Base-by-base conservation (phyloP, 2,888 invertebrate species). In the Ctenicera cuprea region DNA sequence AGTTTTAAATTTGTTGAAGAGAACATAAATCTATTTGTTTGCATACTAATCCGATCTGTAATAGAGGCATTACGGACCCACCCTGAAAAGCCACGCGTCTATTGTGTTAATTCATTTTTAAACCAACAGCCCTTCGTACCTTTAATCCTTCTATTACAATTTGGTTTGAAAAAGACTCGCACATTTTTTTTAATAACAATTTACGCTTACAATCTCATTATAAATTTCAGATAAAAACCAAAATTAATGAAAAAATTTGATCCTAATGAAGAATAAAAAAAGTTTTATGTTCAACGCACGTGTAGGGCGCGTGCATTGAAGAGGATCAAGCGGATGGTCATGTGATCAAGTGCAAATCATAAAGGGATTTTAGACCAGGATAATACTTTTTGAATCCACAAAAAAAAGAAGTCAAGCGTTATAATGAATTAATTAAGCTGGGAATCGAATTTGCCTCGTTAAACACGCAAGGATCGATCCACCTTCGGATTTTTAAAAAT, bases 151-250 rank as follows among this genome's bases (percentile, higher is more conserved):
- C 9, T 33, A 9, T 8, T 33, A 33, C 26, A 33, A 33, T 33
- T 33, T 33, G 5, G 7, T 33, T 9, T 4, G 26, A 3, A 26
- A 26, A 26, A 26, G 5, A 33, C 33, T 33, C 33, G 9, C 9
- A 33, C 7, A 33, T 33, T 33, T 9, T 33, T 33, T 33, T 33
- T 9, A 33, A 33, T 33, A 33, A 5, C 7, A 9, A 8, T 33
- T 33, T 8, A 33, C 7, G 2, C 2, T 33, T 1, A 5, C 33
- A 33, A 9, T 8, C 33, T 33, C 33, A 33, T 52, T 52, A 75
- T 75, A 75, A 75, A 75, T 75, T 72, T 45, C 1, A 45, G 8
- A 45, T 7, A 41, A 18, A 45, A 45, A 3, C 14, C 11, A 14
- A 8, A 33, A 14, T 41, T 41, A 41, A 50, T 50, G 20, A 50